Evolutionary conservation across 2,888 invertebrate genomes (phyloP).

Genomic region (Galerucella nymphaeae): DNA sequence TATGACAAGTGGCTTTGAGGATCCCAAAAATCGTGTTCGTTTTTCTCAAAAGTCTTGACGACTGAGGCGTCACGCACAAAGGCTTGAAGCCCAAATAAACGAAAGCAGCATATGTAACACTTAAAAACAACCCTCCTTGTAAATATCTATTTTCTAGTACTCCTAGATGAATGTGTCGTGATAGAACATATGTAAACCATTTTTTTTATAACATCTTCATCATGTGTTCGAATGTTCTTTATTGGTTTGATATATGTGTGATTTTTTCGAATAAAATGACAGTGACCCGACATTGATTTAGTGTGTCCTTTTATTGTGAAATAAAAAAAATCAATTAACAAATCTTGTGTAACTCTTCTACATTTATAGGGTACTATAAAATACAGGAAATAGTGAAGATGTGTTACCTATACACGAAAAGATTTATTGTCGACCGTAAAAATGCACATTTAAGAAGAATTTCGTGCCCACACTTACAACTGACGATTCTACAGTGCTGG

Average conservation of each 20-base stretch:
- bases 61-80: no score
- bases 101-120: no score
- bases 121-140: no score
- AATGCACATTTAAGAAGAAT: conserved; percentile 46
- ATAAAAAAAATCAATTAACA: conserved; percentile 42
- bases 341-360: conserved; percentile 40
- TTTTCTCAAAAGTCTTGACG: no score
- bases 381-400: conserved; percentile 35
- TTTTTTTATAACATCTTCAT: background rate
- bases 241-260: conserved; percentile 29
- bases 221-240: background rate
- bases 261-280: conserved; percentile 26
- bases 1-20: no score
- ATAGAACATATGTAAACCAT: no score
- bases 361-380: conserved; percentile 39
- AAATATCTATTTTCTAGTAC: no score
- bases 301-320: conserved; percentile 26
- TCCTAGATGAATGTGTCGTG: no score
- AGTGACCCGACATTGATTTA: conserved; percentile 39
- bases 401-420: conserved; percentile 30
- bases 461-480: conserved; percentile 52
- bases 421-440: conserved; percentile 52
- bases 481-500: conserved; percentile 40
- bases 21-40: no score
- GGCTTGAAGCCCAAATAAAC: no score